A percentile compares a stretch with the other conserved stretches of the same genome.
These are phyloP conservation scores for Tipula unca DNA, from an alignment of 2,888 invertebrate species.

Conservation along the genomic window DNA sequence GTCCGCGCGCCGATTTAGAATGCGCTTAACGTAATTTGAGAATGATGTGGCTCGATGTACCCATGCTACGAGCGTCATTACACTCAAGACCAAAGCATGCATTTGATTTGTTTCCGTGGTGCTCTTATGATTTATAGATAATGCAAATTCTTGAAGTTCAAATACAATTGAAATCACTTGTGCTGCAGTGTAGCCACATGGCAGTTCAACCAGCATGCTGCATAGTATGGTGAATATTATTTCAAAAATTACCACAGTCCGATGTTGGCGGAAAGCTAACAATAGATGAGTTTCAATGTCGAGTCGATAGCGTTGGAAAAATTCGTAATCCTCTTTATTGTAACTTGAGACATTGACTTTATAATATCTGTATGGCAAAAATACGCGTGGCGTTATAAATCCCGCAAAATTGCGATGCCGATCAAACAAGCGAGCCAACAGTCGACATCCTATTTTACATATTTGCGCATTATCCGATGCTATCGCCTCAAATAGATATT, in stretches of 20 bases:
- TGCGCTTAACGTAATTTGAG: slow-evolving; percentile 49
- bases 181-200: slow-evolving; percentile 53
- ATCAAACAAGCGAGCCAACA: slow-evolving; percentile 50
- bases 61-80: slow-evolving; percentile 55
- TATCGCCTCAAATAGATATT: slow-evolving; percentile 44
- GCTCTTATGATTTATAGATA: slow-evolving; percentile 37
- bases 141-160: slow-evolving; percentile 50
- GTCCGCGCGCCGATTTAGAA: slow-evolving; percentile 49
- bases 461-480: slow-evolving; percentile 42
- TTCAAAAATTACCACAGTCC: slow-evolving; percentile 45
- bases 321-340: slow-evolving; percentile 27
- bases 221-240: slow-evolving; percentile 48
- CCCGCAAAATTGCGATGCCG: slow-evolving; percentile 44
- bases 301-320: not conserved
- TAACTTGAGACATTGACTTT: slow-evolving; percentile 41
- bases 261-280: slow-evolving; percentile 43
- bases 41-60: slow-evolving; percentile 50
- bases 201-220: slow-evolving; percentile 49
- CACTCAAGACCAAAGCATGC: slow-evolving; percentile 50
- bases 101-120: slow-evolving; percentile 43
- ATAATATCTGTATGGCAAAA: slow-evolving; percentile 41
- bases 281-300: slow-evolving; percentile 28
- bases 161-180: slow-evolving; percentile 50
- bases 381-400: slow-evolving; percentile 47
- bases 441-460: slow-evolving; percentile 48